Base-by-base conservation (phyloP, 2,888 invertebrate genomes). In the Biston stratarius region DNA sequence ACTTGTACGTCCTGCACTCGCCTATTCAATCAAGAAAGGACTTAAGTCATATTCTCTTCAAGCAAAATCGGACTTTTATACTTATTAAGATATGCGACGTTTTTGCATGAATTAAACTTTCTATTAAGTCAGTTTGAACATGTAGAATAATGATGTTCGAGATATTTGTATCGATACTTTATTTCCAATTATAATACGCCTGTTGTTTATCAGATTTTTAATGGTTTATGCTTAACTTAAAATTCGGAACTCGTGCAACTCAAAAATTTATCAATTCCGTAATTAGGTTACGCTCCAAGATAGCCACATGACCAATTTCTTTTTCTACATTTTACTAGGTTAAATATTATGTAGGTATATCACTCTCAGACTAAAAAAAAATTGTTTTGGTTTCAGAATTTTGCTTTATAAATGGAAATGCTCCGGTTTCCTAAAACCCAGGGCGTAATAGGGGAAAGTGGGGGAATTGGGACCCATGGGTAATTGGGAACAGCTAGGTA, bases 91-190 rank as follows among this genome's bases (percentile, higher is more conserved):
- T 48, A 45, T 40, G 34, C 5, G 1, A 42, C 0, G 5, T 24
- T 60, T 60, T 51, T 15, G 24, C 7, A 0, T 42, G 1, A 1
- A 9, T 38, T 24, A n/a, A 38, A 12, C 5, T 34, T 40, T 55
- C 44, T 58, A 0, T 45, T 45, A 10, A 48, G 36, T 36, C 34
- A 11, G 3, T 67, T 67, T 52, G 48, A 42, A 49, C 1, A 10
- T 34, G 33, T 14, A 5, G 53, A 77, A 73, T 75, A 80, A 84
- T 89, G 85, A 86, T 84, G 81, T 77, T 76, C 83, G 82, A 85
- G 86, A 89, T 89, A 86, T 87, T 86, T 79, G 83, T 86, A 88
- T 87, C 88, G 91, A 89, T 90, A 88, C 88, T 86, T 90, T 87
- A 86, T 89, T 91, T 88, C 89, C 89, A 91, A 91, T 91, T 91